Percentiles rank a stretch among this genome's conserved stretches.
phyloP scores from a whole-genome alignment of 2,797 vertebrate species.

The Labeo calbasu region DNA sequence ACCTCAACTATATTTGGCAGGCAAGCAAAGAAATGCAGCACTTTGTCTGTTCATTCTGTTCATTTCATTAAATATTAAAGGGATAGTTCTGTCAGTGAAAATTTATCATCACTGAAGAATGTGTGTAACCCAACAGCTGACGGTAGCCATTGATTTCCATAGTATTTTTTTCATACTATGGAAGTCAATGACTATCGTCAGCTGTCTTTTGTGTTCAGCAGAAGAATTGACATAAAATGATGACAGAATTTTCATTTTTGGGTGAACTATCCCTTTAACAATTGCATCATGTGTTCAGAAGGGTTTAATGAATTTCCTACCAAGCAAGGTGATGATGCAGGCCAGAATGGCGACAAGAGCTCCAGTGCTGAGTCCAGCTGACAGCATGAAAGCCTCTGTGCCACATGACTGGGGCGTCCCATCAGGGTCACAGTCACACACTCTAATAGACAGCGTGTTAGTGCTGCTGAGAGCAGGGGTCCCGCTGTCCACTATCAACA shows the following conservation, averaged over 20 bases:
- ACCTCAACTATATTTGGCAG: not conserved
- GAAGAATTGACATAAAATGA: not conserved
- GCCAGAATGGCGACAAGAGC: slow-evolving; percentile 87
- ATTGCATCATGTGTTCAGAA: not conserved
- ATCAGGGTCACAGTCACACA: slow-evolving; percentile 85
- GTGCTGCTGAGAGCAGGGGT: slow-evolving; percentile 87
- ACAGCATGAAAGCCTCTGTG: slow-evolving; percentile 83
- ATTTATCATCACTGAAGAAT: not conserved
- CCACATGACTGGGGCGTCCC: slow-evolving; percentile 85
- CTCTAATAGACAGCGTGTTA: slow-evolving; percentile 86
- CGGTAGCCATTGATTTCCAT: not conserved
- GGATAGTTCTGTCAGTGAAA: not conserved
- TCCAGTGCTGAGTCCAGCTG: slow-evolving; percentile 86
- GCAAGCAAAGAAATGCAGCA: not conserved
- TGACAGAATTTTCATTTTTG: not conserved
- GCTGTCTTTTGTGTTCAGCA: not conserved
- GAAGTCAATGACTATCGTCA: not conserved
- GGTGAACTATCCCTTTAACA: not conserved
- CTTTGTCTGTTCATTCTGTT: not conserved
- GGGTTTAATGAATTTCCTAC: slow-evolving; percentile 67
- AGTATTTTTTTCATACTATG: not conserved
- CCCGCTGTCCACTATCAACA: slow-evolving; percentile 88
- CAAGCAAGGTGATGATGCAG: slow-evolving; percentile 84
- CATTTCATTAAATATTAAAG: not conserved
- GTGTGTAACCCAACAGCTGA: not conserved